phyloP scores from a whole-genome alignment of 2,797 vertebrate species.

The Semotilus atromaculatus region DNA sequence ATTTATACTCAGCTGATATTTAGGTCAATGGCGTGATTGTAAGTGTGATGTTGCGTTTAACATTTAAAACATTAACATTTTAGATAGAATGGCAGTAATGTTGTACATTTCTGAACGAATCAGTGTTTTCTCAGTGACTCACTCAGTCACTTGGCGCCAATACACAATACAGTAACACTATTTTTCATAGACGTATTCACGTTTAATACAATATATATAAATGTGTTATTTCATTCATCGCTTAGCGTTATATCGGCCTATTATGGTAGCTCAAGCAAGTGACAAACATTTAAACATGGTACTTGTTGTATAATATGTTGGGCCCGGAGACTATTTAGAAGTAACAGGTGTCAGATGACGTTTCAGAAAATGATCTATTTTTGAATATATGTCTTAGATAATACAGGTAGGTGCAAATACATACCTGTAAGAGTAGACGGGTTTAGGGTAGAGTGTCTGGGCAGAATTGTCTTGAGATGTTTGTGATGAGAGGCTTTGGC shows the following conservation, averaged over 20 bases:
- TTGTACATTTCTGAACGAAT: background rate
- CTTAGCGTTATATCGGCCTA: background rate
- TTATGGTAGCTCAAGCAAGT: background rate
- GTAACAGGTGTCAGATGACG: background rate
- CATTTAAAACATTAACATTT: too few species aligned
- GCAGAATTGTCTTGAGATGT: conserved; percentile 75
- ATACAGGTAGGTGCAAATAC: conserved; percentile 25
- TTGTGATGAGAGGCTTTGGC: conserved; percentile 81
- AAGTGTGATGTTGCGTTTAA: too few species aligned
- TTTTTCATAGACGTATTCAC: background rate
- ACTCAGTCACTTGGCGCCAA: background rate
- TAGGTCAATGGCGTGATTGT: background rate
- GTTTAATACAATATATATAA: background rate
- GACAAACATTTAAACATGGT: background rate
- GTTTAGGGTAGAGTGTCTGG: conserved; percentile 90
- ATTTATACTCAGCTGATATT: background rate
- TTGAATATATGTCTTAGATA: background rate
- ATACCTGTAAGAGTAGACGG: conserved; percentile 98
- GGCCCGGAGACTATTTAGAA: background rate
- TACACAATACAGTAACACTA: background rate
- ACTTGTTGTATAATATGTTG: background rate
- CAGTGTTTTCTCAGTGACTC: background rate
- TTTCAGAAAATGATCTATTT: background rate
- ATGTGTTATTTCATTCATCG: background rate
- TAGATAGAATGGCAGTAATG: too few species aligned